These are phyloP conservation scores for Coptodon bakossiorum DNA, from an alignment of 2,113 vertebrate genomes.

Conservation along the genomic window DNA sequence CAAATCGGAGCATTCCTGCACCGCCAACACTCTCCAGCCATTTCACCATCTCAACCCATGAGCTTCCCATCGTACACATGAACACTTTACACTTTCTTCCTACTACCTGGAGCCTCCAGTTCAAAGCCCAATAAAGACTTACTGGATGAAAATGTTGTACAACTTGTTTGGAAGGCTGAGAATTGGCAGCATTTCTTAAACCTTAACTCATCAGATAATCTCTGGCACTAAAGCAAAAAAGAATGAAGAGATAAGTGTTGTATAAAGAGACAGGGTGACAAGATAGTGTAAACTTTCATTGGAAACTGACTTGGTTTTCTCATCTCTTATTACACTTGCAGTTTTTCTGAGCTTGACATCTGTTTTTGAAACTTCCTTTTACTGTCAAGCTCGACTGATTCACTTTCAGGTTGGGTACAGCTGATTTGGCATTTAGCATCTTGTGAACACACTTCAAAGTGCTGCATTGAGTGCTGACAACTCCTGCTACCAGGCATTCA, in stretches of 20 bases:
- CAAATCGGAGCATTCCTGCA: conserved; percentile 29
- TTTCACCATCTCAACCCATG: background rate
- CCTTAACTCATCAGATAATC: conserved; percentile 6
- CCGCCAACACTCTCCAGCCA: conserved; percentile 44
- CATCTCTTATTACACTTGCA: background rate
- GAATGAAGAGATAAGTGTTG: background rate
- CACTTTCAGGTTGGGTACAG: background rate
- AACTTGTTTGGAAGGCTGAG: background rate
- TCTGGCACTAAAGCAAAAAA: background rate
- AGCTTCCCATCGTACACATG: background rate
- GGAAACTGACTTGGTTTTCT: background rate
- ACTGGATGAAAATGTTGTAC: background rate
- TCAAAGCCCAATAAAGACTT: background rate
- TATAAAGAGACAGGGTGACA: background rate
- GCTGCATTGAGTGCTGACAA: accelerated
- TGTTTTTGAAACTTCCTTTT: background rate
- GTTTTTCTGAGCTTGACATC: background rate
- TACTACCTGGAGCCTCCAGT: background rate
- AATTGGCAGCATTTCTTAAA: background rate
- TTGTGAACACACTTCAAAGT: background rate
- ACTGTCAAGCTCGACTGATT: background rate
- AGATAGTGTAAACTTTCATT: background rate
- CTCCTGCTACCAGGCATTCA: background rate
- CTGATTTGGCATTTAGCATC: background rate
- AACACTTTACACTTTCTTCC: background rate